Evolutionary conservation across 2,888 invertebrate species (phyloP), one percentile per base, ranked within the genome.

Genomic region (Bembecia ichneumoniformis): DNA sequence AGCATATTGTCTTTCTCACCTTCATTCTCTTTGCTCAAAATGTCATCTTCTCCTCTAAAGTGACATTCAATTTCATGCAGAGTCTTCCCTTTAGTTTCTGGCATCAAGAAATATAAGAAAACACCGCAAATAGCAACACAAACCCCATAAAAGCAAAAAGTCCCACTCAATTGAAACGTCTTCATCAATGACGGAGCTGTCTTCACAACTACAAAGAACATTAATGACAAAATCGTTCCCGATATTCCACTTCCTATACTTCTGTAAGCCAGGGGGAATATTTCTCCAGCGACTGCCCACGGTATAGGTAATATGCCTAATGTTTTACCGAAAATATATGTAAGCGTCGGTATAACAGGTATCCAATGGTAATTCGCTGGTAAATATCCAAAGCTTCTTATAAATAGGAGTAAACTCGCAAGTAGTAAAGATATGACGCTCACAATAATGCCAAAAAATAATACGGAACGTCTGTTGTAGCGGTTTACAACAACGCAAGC

Each of bases 261-360:
- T 45, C 92, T 84, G 49, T 89, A 89, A 1, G 86, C 84, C 16
- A 89, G 75, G 0, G 92, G 89, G 57, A 92, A 93, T 3, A 93
- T 79, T 66, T 94, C 93, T 0, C 92, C 92, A 52, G 91, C 90
- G 67, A 93, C 89, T 10, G 92, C 90, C 90, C 93, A 94, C 0
- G 93, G 93, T 49, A 93, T 77, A 0, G 92, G 90, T 20, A 91
- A 66, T 36, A 91, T 81, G 0, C 93, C 92, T 10, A 90, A 66
- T 1, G 89, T 87, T 49, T 90, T 84, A 11, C 90, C 89, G 17
- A 87, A 84, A 13, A 90, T 89, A 51, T 91, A 91, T 0, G 72
- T 56, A 52, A 92, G 55, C 36, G 89, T 72, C 51, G 88, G 79
- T 63, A 89, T 66, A 49, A 89, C 74, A 1, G 89, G 83, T 0